Percentiles rank a stretch among this genome's conserved stretches.
Conservation (phyloP, 2,888 invertebrate genomes). For the Rhogogaster chlorosoma region DNA sequence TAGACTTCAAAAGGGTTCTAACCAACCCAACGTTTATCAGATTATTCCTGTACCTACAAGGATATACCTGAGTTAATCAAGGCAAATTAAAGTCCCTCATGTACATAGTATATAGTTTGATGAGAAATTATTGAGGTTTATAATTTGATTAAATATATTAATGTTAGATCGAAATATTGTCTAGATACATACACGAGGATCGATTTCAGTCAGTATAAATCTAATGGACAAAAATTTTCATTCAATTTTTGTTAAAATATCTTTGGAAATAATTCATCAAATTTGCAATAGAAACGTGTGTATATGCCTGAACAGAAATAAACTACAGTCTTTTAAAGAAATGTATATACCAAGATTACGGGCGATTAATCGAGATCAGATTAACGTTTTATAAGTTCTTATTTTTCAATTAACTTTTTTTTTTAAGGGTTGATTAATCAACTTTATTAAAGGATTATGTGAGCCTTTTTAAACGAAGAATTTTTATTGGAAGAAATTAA, state of each 20-base stretch:
- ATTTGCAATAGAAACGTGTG: too few relatives aligned
- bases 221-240: too few relatives aligned
- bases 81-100: not conserved
- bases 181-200: too few relatives aligned
- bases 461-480: not conserved
- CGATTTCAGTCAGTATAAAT: too few relatives aligned
- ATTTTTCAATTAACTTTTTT: not conserved
- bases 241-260: too few relatives aligned
- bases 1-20: not conserved
- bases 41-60: not conserved
- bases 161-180: too few relatives aligned
- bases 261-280: too few relatives aligned
- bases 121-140: not conserved
- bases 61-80: constrained; percentile 8
- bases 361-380: not conserved
- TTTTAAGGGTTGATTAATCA: not conserved
- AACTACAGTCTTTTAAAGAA: not conserved
- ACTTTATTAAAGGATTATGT: not conserved
- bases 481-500: not conserved
- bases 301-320: not conserved
- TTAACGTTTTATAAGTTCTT: not conserved
- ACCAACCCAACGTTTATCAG: not conserved
- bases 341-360: not conserved
- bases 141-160: not conserved
- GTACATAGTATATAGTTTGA: not conserved